Conservation (phyloP, 2,888 invertebrate species). For the Drosophila atripex region DNA sequence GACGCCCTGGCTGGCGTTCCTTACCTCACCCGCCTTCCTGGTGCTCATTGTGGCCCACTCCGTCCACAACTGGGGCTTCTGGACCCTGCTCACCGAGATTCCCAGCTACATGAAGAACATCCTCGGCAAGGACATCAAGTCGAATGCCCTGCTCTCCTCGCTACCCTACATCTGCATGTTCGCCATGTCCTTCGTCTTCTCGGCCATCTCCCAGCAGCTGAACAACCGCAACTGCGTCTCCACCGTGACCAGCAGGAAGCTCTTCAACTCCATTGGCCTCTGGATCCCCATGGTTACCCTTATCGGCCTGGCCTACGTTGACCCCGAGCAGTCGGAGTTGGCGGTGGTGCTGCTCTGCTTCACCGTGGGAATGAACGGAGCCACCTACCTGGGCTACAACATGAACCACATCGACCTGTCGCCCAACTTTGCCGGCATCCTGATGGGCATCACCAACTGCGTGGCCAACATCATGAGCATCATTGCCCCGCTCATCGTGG, state of each 20-base stretch:
- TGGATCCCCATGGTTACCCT: conserved; percentile 89
- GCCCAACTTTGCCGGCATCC: conserved; percentile 91
- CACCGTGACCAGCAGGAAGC: conserved; percentile 83
- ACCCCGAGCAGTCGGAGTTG: conserved; percentile 79
- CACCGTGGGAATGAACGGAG: conserved; percentile 90
- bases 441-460: conserved; percentile 93
- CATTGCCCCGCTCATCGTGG: conserved; percentile 90
- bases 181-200: conserved; percentile 88
- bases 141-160: conserved; percentile 89
- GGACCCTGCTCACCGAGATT: conserved; percentile 92
- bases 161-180: conserved; percentile 90
- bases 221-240: conserved; percentile 78
- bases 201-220: conserved; percentile 86
- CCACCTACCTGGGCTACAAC: conserved; percentile 91
- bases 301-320: conserved; percentile 86
- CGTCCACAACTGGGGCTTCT: conserved; percentile 91
- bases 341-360: conserved; percentile 88
- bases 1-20: conserved; percentile 91
- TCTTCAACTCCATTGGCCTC: conserved; percentile 86
- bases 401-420: conserved; percentile 93
- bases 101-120: conserved; percentile 91
- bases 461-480: conserved; percentile 91
- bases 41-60: conserved; percentile 89
- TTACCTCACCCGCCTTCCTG: conserved; percentile 91
- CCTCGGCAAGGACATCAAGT: conserved; percentile 88